Evolutionary conservation across 2,113 vertebrate species (phyloP).

Genomic region (Pteronura brasiliensis): DNA sequence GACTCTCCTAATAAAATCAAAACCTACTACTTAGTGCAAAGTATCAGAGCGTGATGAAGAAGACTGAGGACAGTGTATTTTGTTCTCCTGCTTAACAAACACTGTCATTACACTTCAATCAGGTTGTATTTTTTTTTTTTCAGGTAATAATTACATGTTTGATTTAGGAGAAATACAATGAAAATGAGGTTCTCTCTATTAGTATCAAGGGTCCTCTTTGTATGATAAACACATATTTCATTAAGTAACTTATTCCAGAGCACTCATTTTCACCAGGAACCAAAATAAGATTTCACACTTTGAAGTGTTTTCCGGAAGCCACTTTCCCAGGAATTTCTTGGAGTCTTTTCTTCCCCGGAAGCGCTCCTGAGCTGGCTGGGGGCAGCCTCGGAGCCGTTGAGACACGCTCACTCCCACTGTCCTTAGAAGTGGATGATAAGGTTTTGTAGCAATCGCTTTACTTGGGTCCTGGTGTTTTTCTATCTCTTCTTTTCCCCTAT

Average conservation of each 20-base stretch:
- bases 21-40: not conserved
- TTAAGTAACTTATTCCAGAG: not conserved
- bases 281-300: not conserved
- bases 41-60: not conserved
- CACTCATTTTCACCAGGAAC: not conserved
- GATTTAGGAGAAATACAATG: not conserved
- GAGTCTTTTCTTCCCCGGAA: not conserved
- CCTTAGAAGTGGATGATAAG: rapidly evolving
- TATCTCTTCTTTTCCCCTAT: too few species aligned
- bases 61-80: not conserved
- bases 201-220: not conserved
- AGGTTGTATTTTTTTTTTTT: not conserved
- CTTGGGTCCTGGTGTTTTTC: too few species aligned
- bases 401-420: rapidly evolving
- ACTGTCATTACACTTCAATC: rapidly evolving
- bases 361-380: rapidly evolving
- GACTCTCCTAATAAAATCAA: not conserved
- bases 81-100: not conserved
- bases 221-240: not conserved
- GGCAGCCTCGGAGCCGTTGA: not conserved
- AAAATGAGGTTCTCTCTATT: not conserved
- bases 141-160: not conserved
- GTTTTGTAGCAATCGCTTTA: not conserved
- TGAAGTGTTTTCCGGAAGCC: not conserved
- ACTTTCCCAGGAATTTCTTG: not conserved